A percentile compares a stretch with the other conserved stretches of the same genome.
Evolutionary conservation across 2,797 vertebrate species (phyloP).

Genomic region (Manis javanica): DNA sequence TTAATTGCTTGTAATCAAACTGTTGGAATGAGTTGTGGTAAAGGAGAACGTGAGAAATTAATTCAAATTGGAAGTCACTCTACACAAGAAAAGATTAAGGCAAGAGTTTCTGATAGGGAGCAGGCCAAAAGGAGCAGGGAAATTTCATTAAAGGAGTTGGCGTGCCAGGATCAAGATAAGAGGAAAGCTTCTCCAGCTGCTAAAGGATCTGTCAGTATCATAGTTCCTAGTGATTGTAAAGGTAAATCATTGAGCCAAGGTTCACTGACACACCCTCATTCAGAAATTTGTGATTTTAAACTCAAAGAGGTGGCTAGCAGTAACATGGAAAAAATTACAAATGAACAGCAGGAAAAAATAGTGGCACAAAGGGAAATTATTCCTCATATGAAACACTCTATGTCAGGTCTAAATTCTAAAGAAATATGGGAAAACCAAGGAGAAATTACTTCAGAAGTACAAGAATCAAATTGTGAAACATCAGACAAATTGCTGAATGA

Average conservation of each 20-base stretch:
- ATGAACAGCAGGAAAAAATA: constrained; percentile 73
- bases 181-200: neutral
- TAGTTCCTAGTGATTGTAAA: neutral
- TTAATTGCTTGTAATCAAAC: neutral
- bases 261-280: neutral
- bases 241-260: neutral
- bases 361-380: neutral
- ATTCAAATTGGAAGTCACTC: constrained; percentile 52
- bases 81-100: constrained; percentile 63
- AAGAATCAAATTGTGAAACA: constrained; percentile 50
- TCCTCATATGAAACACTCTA: constrained; percentile 39
- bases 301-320: constrained; percentile 23
- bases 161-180: neutral
- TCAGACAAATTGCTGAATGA: neutral
- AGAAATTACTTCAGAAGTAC: neutral
- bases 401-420: constrained; percentile 55
- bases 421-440: constrained; percentile 48
- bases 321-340: constrained; percentile 65
- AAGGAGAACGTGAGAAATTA: constrained; percentile 41
- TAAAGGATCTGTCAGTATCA: neutral
- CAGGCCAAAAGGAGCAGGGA: neutral
- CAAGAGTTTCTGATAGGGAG: neutral
- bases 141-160: neutral
- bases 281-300: constrained; percentile 33
- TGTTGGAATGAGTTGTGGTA: constrained; percentile 42